These are phyloP conservation scores for Momotus momota DNA, from an alignment of 2,797 vertebrate genomes.

Conservation along the genomic window DNA sequence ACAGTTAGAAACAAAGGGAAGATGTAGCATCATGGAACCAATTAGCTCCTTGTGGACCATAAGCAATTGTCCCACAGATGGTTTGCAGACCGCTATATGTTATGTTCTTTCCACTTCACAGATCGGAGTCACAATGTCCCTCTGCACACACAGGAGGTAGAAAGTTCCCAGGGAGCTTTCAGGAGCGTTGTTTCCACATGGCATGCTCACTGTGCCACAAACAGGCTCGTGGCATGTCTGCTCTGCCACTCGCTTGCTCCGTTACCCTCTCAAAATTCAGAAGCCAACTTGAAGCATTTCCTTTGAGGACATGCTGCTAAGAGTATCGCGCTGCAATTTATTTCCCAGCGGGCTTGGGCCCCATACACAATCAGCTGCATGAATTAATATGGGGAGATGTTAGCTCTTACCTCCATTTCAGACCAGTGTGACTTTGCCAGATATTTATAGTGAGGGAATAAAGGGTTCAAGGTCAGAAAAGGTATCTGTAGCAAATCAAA, in stretches of 20 bases:
- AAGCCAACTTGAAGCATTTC: background rate
- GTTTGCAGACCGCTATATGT: background rate
- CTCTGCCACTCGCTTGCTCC: background rate
- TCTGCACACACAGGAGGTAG: background rate
- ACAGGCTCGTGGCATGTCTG: accelerated
- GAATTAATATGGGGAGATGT: accelerated
- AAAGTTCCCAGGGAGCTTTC: background rate
- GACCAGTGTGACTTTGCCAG: background rate
- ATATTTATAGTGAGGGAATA: background rate
- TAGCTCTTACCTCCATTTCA: background rate
- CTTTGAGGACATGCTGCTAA: background rate
- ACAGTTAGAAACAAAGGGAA: background rate
- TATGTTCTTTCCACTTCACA: background rate
- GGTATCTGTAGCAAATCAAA: background rate
- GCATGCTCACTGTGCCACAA: background rate
- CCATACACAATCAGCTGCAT: background rate
- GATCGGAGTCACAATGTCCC: background rate
- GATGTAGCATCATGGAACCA: background rate
- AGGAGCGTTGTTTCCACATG: background rate
- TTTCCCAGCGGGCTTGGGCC: background rate
- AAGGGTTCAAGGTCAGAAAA: background rate
- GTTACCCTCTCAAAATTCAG: background rate
- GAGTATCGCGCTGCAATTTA: background rate
- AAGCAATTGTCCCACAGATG: background rate
- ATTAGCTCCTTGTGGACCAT: background rate